Conservation (phyloP, 2,113 vertebrate species). For the Leptobrachium ailaonicum region DNA sequence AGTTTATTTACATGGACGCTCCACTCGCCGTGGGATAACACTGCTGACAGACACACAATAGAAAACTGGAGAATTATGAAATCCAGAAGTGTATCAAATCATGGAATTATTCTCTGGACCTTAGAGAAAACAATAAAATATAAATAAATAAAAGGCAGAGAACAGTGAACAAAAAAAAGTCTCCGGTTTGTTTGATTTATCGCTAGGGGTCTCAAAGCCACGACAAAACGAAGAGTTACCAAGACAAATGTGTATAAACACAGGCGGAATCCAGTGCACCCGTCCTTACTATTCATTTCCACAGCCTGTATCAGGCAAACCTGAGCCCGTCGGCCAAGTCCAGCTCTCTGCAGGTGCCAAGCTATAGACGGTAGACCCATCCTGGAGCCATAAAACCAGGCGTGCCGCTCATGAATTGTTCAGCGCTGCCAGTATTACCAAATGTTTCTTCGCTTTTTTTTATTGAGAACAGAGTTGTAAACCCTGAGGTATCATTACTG, state of each 20-base stretch:
- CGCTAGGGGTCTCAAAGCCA: not conserved
- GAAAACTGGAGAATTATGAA: not conserved
- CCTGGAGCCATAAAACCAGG: constrained; percentile 17
- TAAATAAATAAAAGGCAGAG: not conserved
- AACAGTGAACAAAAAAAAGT: not conserved
- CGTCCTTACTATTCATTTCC: constrained; percentile 6
- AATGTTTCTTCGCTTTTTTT: constrained; percentile 13
- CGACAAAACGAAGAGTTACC: not conserved
- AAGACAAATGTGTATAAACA: constrained; percentile 7
- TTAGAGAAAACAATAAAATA: not conserved
- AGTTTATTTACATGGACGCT: no score
- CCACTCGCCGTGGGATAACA: no score
- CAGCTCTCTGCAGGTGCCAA: constrained; percentile 15
- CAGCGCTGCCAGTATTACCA: constrained; percentile 13
- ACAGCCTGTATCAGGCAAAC: constrained; percentile 2
- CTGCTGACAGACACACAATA: no score
- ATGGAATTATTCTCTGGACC: not conserved
- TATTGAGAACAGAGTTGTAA: constrained; percentile 7
- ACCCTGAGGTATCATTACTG: constrained; percentile 21
- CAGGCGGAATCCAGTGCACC: not conserved
- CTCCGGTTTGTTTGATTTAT: not conserved
- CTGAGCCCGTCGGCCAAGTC: not conserved
- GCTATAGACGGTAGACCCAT: not conserved
- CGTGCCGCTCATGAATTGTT: constrained; percentile 29
- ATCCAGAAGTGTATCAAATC: not conserved